These are phyloP conservation scores for Gopherus evgoodei DNA, from an alignment of 2,113 vertebrate genomes.

Conservation along the genomic window DNA sequence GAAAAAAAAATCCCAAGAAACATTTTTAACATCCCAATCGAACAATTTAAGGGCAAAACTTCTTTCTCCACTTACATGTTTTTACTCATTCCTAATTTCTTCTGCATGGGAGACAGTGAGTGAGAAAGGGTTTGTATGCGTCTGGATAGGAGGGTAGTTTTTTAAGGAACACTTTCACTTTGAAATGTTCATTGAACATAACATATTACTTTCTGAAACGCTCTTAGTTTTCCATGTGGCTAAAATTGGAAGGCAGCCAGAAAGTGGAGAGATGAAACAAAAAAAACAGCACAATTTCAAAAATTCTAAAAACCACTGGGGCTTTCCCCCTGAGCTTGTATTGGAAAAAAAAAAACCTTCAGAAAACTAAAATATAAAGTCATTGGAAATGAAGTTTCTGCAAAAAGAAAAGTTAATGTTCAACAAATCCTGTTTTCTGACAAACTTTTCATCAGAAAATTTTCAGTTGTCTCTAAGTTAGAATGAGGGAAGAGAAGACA, in stretches of 20 bases:
- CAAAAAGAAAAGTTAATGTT: not conserved
- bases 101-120: not conserved
- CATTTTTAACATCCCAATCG: not conserved
- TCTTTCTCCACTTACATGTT: not conserved
- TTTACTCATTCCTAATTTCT: not conserved
- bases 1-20: not conserved
- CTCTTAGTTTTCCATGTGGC: not conserved
- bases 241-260: not conserved
- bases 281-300: not conserved
- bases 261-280: not conserved
- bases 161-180: too few relatives aligned
- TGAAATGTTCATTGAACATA: too few relatives aligned
- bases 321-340: not conserved
- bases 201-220: not conserved
- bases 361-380: not conserved
- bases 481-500: not conserved
- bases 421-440: not conserved
- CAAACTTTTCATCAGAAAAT: not conserved
- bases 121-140: not conserved
- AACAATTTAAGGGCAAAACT: not conserved
- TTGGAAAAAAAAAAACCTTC: too few relatives aligned
- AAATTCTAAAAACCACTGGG: not conserved
- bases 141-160: not conserved
- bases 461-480: not conserved
- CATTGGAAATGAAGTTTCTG: not conserved